Base-by-base conservation (phyloP, 2,113 vertebrate species). In the Lepidothrix coronata region DNA sequence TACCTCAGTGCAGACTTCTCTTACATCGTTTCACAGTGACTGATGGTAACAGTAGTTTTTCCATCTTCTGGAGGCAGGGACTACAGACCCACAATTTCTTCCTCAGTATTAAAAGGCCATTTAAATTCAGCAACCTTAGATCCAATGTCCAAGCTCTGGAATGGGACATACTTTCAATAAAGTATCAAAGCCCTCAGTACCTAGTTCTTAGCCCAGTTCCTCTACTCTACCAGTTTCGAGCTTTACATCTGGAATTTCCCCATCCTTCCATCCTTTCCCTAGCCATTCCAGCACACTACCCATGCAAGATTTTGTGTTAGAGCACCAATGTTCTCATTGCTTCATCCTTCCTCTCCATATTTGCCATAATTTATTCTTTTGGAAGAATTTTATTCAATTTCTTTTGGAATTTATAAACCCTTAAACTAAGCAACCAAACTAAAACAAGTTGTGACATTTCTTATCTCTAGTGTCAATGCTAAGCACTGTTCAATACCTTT, bases 381-480 rank as follows among this genome's bases (percentile, higher is more conserved):
- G 28, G 41, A 84, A 80, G 14, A 70, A 52, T 25, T 48, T 49
- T 52, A 41, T 68, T 71, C 16, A 2, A 5, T 77, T 89, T 78
- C 48, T 85, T 30, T 76, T 37, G n/a, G 35, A 76, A 62, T 96
- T 79, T 88, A 75, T 92, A 72, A 96, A 94, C 43, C 27, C 48
- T 39, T 63, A 95, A 82, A 74, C 17, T 41, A 65, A 96, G 74
- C 12, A 31, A 44, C 33, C 61, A 63, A 71, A 94, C n/a, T 91
- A 90, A 33, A 92, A 27, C 55, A 94, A 93, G 8, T 20, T 52
- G 44, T 48, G 46, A 86, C 73, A 84, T 89, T 89, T 62, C 58
- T 95, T 95, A 85, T 75, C 74, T 74, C 79, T 82, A 44, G 61
- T 72, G 31, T 61, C 81, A 93, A n/a, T 72, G 75, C 91, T 93